A percentile compares a stretch with the other conserved stretches of the same genome.
Evolutionary conservation across 2,888 invertebrate genomes (phyloP).

Genomic region (Anaspis maculata): DNA sequence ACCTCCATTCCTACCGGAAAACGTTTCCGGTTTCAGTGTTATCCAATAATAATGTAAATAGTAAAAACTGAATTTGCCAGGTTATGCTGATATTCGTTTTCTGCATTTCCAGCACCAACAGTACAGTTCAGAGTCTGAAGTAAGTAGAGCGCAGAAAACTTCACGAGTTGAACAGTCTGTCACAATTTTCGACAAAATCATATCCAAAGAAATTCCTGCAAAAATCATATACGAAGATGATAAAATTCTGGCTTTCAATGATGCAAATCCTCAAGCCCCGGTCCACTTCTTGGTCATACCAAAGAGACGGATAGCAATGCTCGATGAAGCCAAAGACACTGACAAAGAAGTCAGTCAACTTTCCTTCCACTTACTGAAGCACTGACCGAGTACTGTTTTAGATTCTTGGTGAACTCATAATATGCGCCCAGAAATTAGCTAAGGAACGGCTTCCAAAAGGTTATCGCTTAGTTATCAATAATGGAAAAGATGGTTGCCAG

Average conservation of each 20-base stretch:
- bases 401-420: slow-evolving; percentile 64
- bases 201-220: slow-evolving; percentile 69
- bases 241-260: slow-evolving; percentile 71
- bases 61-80: too few relatives aligned
- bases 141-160: slow-evolving; percentile 32
- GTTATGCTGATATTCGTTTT: too few relatives aligned
- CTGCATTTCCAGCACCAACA: too few relatives aligned
- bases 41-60: too few relatives aligned
- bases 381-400: slow-evolving; percentile 32
- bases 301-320: slow-evolving; percentile 58
- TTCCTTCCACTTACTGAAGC: slow-evolving; percentile 2
- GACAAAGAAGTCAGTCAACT: slow-evolving; percentile 39
- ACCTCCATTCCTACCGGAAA: too few relatives aligned
- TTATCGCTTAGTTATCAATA: slow-evolving; percentile 70
- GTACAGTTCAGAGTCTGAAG: slow-evolving; percentile 35
- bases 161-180: slow-evolving; percentile 23
- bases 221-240: slow-evolving; percentile 79
- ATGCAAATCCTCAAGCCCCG: slow-evolving; percentile 73
- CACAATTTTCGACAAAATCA: slow-evolving; percentile 73
- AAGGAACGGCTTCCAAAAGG: slow-evolving; percentile 56
- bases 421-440: slow-evolving; percentile 60
- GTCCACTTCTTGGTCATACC: slow-evolving; percentile 80
- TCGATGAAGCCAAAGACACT: slow-evolving; percentile 51
- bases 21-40: too few relatives aligned
- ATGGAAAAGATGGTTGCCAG: slow-evolving; percentile 73